Base-by-base conservation (phyloP, 1,140 invertebrate species). In the Anagrus nilaparvatae region DNA sequence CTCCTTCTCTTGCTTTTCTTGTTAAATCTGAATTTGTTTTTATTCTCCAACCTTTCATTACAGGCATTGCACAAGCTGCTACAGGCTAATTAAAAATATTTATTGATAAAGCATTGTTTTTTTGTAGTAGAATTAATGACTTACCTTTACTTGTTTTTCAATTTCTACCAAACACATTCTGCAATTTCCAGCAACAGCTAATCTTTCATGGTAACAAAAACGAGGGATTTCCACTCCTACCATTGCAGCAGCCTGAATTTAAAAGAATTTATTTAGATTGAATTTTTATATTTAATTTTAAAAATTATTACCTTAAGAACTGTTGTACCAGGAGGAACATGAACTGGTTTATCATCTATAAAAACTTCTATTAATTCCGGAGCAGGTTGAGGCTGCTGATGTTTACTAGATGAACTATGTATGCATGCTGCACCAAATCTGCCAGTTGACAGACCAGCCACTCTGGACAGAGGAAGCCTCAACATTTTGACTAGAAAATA, bases 111-210 rank as follows among this genome's bases (percentile, higher is more conserved):
- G 4, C 19, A 8, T 38, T 37, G 3, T 21, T 39, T 21, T 34
- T 32, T 18, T n/a, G n/a, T n/a, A 25, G 6, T 1, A 28, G 2
- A 25, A 32, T 27, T 16, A 3, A n/a, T 17, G 14, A 21, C 10
- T 51, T 64, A 84, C 82, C 71, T 90, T 89, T 3, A 83, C 67
- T 31, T 82, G 81, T 63, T 96, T 98, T 70, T 99, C 97, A 25
- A 99, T 93, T 75, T 99, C 97, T 2, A 99, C 97, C 5, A 99
- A 70, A 75, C 97, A 99, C 97, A 99, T 99, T 48, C 97, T 78
- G 59, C 91, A 95, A 67, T 99, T 99, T 16, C 97, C 97, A 54
- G 97, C 97, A 39, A 99, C 85, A 27, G 94, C 92, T 23, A 99
- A 74, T 36, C 97, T 75, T 64, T 99, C 97, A 75, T 99, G 97